phyloP scores from a whole-genome alignment of 64 coral and sea anemone genomes.

The Stichodactyla helianthus region DNA sequence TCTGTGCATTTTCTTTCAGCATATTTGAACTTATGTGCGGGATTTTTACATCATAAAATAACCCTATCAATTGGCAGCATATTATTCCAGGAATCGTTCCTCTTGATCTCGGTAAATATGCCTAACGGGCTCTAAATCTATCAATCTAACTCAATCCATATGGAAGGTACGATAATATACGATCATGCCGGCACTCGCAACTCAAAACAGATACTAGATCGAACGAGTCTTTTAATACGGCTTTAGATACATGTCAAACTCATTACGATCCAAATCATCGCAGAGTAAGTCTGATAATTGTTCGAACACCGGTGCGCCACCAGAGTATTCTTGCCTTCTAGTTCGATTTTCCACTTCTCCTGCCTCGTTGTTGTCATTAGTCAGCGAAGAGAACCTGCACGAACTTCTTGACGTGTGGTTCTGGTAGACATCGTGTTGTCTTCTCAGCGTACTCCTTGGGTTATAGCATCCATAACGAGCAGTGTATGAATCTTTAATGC shows the following conservation, averaged over 20 bases:
- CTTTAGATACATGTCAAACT: constrained; percentile 82
- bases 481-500: background rate
- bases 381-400: constrained; percentile 43
- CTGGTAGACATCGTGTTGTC: background rate
- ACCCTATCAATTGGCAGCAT: background rate
- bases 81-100: constrained; percentile 1
- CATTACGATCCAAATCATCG: constrained; percentile 84
- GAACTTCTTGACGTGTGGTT: constrained; percentile 16
- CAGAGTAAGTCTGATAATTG: constrained; percentile 77
- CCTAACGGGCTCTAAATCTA: background rate
- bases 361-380: background rate
- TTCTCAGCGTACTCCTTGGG: background rate
- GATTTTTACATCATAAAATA: background rate
- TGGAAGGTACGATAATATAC: background rate
- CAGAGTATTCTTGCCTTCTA: constrained; percentile 8
- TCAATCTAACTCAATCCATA: background rate
- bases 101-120: constrained; percentile 10
- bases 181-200: background rate
- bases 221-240: constrained; percentile 14
- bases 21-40: background rate
- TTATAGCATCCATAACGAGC: background rate
- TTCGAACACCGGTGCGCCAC: constrained; percentile 47
- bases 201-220: constrained; percentile 11
- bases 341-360: background rate
- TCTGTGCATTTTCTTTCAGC: background rate